A percentile compares a stretch with the other conserved stretches of the same genome.
These are phyloP conservation scores for Parauchenoglanis ngamensis DNA, from an alignment of 2,797 vertebrate genomes.

Conservation along the genomic window DNA sequence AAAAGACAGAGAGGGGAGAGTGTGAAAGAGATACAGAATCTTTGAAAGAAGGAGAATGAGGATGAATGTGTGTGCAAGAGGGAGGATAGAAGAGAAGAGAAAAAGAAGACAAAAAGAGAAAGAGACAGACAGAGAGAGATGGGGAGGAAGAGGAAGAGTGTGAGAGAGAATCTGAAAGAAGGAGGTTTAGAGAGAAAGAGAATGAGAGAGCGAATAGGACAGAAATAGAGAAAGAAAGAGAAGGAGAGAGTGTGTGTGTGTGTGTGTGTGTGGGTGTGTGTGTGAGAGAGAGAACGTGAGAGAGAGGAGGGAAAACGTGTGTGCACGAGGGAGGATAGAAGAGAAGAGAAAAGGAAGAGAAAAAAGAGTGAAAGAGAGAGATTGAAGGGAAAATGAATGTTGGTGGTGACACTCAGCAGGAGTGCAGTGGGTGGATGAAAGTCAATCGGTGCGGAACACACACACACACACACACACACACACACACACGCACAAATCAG, in stretches of 20 bases:
- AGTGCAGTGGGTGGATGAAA: slow-evolving; percentile 38
- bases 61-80: neutral
- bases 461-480: neutral
- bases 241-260: neutral
- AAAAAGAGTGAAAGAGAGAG: neutral
- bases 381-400: neutral
- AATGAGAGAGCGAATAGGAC: neutral
- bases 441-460: slow-evolving; percentile 3
- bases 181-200: no score
- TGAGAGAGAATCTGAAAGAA: neutral
- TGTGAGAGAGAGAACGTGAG: neutral
- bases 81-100: neutral
- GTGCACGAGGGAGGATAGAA: neutral
- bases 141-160: neutral
- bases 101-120: neutral
- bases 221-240: neutral
- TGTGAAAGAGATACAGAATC: neutral
- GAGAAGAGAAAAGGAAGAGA: no score
- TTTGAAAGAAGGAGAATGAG: neutral
- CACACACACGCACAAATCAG: neutral
- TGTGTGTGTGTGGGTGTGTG: no score
- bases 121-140: neutral
- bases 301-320: neutral
- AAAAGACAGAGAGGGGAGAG: neutral
- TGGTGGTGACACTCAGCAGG: slow-evolving; percentile 1